A percentile compares a stretch with the other conserved stretches of the same genome.
Conservation (phyloP, 2,888 invertebrate species). For the Mantis religiosa region DNA sequence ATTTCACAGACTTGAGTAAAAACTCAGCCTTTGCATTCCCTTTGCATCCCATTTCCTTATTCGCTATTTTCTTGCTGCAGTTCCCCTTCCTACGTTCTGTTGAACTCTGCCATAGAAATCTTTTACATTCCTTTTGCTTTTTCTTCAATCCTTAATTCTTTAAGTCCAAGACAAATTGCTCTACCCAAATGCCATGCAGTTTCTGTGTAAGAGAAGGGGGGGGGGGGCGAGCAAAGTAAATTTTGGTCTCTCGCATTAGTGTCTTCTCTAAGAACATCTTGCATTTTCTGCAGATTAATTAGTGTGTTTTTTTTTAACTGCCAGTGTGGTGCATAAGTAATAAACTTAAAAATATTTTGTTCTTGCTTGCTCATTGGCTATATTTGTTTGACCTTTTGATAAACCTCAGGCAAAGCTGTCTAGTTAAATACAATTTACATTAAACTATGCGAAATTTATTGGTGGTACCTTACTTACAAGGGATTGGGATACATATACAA, state of each 20-base stretch:
- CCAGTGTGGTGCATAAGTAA: background rate
- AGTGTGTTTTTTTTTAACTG: background rate
- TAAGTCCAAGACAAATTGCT: background rate
- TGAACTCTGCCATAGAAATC: background rate
- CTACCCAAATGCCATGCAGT: background rate
- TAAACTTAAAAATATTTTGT: background rate
- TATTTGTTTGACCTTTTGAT: too few relatives aligned
- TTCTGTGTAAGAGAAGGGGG: background rate
- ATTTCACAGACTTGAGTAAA: background rate
- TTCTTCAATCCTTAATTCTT: background rate
- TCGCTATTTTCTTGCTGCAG: background rate
- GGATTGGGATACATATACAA: too few relatives aligned
- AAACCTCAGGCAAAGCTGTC: too few relatives aligned
- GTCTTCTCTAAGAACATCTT: background rate
- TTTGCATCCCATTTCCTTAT: background rate
- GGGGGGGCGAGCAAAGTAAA: background rate
- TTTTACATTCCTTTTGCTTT: background rate
- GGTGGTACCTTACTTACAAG: too few relatives aligned
- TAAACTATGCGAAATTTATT: too few relatives aligned
- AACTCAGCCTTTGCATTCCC: background rate
- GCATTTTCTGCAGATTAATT: background rate
- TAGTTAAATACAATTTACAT: too few relatives aligned
- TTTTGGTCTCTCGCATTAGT: background rate
- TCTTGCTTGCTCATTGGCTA: too few relatives aligned
- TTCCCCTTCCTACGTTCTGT: background rate